These are phyloP conservation scores for Gymnothorax reevesii DNA, from an alignment of 2,797 vertebrate species.

Conservation along the genomic window DNA sequence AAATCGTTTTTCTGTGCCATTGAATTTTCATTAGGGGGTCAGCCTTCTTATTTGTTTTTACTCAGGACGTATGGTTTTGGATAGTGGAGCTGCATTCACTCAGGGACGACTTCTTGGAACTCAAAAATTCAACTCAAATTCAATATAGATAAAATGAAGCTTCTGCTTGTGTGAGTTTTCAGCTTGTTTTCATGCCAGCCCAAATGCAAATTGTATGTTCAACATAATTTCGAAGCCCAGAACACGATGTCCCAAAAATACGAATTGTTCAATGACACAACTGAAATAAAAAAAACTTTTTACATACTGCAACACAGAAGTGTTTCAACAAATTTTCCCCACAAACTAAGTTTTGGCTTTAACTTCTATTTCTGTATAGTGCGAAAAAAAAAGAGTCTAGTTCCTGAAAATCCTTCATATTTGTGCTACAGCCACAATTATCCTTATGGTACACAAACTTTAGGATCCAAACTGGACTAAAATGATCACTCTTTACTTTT, in stretches of 20 bases:
- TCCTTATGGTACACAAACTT: slow-evolving; percentile 13
- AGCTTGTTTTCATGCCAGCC: neutral
- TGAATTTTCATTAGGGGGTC: neutral
- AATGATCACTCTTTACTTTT: neutral
- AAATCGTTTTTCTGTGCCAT: neutral
- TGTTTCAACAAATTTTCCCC: neutral
- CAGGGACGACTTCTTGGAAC: neutral
- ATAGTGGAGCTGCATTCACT: neutral
- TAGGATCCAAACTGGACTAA: slow-evolving; percentile 15
- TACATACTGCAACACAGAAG: neutral
- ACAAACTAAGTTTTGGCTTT: neutral
- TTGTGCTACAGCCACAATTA: neutral
- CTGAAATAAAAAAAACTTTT: neutral
- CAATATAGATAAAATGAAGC: neutral
- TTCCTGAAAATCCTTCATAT: neutral
- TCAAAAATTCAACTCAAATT: neutral
- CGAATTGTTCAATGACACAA: neutral
- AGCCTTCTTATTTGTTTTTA: neutral
- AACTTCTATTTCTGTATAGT: neutral
- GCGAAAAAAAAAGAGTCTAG: neutral
- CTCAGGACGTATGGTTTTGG: neutral
- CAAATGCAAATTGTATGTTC: neutral
- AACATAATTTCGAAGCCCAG: neutral
- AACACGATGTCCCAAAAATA: neutral
- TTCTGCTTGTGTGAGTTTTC: neutral